Evolutionary conservation across 2,797 vertebrate genomes (phyloP).

Genomic region (Mormyrops attenuatus): DNA sequence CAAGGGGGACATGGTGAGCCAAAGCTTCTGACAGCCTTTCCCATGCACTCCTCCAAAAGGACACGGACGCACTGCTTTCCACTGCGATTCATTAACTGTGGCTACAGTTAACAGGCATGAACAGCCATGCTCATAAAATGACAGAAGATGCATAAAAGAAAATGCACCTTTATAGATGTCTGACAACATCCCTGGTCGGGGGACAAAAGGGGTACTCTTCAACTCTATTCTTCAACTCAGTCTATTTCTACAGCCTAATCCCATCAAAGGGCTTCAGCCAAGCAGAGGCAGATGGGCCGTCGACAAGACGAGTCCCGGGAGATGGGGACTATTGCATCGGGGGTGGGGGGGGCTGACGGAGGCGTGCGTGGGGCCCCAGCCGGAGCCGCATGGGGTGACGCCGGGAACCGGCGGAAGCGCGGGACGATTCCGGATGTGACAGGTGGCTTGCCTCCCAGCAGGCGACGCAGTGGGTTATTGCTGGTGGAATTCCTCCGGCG

Average conservation of each 20-base stretch:
- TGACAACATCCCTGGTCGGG: background rate
- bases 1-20: background rate
- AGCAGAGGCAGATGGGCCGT: background rate
- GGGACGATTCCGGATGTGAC: background rate
- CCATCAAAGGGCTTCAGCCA: background rate
- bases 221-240: too few relatives aligned
- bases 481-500: background rate
- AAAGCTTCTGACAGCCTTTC: background rate
- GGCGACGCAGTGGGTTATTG: background rate
- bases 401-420: background rate
- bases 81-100: background rate
- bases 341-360: background rate
- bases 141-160: background rate
- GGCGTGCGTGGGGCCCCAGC: background rate
- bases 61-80: background rate
- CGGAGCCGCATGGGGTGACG: background rate
- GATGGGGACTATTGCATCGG: background rate
- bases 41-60: background rate
- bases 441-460: background rate
- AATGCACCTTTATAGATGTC: background rate
- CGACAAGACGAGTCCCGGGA: background rate
- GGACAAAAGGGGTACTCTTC: background rate
- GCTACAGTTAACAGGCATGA: background rate
- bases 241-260: background rate
- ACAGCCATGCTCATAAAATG: background rate